Evolutionary conservation across 1,140 invertebrate species (phyloP).

Genomic region (Caerostris extrusa): DNA sequence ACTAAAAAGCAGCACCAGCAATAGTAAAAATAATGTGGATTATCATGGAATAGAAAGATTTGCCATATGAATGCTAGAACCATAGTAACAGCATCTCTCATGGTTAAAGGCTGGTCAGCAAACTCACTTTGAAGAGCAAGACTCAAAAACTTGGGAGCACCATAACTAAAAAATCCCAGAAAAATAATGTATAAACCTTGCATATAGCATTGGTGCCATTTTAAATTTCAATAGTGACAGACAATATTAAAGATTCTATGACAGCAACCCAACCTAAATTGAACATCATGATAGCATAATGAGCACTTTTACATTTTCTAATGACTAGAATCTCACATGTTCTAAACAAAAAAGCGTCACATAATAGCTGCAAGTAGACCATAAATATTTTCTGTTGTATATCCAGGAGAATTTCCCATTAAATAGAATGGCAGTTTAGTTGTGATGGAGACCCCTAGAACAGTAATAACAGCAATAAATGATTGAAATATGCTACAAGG

Average conservation of each 20-base stretch:
- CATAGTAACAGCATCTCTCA: conserved; percentile 91
- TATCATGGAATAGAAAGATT: conserved; percentile 88
- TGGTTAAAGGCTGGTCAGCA: conserved; percentile 93
- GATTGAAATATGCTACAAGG: conserved; percentile 93
- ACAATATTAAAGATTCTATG: conserved; percentile 89
- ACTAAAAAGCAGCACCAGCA: conserved; percentile 91
- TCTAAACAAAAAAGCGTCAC: conserved; percentile 90
- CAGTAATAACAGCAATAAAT: conserved; percentile 89
- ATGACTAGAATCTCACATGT: conserved; percentile 93
- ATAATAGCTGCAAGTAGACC: conserved; percentile 91
- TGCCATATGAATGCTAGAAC: conserved; percentile 96
- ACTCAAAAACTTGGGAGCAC: conserved; percentile 92
- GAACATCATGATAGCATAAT: conserved; percentile 95
- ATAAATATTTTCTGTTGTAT: conserved; percentile 81
- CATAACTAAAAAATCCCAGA: conserved; percentile 92
- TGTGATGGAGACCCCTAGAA: conserved; percentile 93
- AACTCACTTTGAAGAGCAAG: conserved; percentile 93
- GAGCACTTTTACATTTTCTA: conserved; percentile 91
- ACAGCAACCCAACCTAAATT: conserved; percentile 93
- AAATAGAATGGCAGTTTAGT: conserved; percentile 85
- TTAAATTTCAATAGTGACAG: conserved; percentile 86
- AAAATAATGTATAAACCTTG: conserved; percentile 91
- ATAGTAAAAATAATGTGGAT: conserved; percentile 91
- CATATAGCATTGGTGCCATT: conserved; percentile 88
- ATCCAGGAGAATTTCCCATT: conserved; percentile 44